Base-by-base conservation (phyloP, 2,797 vertebrate genomes). In the Paratrypauchen microcephalus region DNA sequence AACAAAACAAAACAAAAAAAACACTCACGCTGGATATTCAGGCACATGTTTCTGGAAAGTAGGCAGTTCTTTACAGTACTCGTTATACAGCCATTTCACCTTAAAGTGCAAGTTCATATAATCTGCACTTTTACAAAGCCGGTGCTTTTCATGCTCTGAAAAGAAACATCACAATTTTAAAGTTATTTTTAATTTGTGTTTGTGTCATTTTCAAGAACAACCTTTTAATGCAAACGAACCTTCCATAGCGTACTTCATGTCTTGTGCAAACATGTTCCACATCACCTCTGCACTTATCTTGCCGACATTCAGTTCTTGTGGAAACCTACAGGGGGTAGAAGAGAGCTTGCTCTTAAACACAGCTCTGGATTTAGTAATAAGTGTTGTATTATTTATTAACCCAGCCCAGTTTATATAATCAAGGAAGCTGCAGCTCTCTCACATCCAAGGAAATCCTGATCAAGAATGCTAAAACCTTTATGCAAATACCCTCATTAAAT, bases 91-190 rank as follows among this genome's bases (percentile, higher is more conserved):
- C 97, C 97, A 99, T 91, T 99, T 99, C 80, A 99, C 97, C 87
- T 99, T 99, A 90, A 99, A 99, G 93, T 99, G 97, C 78, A 99
- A 92, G 89, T 99, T 99, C 97, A 99, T 99, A 86, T 99, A 99
- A 87, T 99, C 97, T 0, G 97, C 97, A 0, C 97, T 99, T 89
- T 99, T 99, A 88, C 97, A 99, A 45, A 98, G 88, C 0, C 96
- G 94, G n/a, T 98, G 87, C 82, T 97, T 99, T 86, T 99, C 97
- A 0, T 99, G 97, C 81, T 99, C 97, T 94, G 81, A 74, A 77
- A 71, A 68, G 65, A 41, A 79, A 77, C 78, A 72, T 1, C 0
- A 0, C 13, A 41, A 13, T 62, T 66, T 74, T 16, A 71, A 66
- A 24, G 66, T 71, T 39, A 13, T n/a, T 30, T 36, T 2, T 28